phyloP scores from a whole-genome alignment of 2,888 invertebrate species.

The Troides helena region DNA sequence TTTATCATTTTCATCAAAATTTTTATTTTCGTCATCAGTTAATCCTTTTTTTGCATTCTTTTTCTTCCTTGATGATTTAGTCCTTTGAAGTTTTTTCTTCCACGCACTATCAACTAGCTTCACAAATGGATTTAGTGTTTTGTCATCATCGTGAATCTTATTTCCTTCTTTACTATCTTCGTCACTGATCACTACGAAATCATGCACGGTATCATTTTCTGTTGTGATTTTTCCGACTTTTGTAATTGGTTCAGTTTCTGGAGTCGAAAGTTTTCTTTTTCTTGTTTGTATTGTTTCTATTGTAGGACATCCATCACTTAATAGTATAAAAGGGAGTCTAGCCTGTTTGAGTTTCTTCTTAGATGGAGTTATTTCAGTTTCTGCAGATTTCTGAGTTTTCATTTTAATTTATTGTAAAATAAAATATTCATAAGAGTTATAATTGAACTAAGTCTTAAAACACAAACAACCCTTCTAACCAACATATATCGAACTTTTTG shows the following conservation, averaged over 20 bases:
- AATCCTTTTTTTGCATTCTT: conserved; percentile 36
- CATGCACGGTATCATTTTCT: conserved; percentile 57
- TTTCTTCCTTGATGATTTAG: conserved; percentile 50
- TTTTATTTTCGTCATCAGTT: conserved; percentile 32
- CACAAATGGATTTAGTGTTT: conserved; percentile 62
- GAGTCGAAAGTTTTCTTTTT: conserved; percentile 69
- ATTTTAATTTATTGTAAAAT: conserved; percentile 41
- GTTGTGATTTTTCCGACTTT: conserved; percentile 68
- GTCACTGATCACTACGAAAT: conserved; percentile 63
- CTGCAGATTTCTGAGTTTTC: conserved; percentile 66
- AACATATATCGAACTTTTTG: conserved; percentile 38
- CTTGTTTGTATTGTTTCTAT: conserved; percentile 54
- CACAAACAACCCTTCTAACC: conserved; percentile 40
- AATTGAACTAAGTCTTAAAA: not conserved
- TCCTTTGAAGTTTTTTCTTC: conserved; percentile 65
- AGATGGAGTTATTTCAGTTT: conserved; percentile 64
- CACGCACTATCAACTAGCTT: conserved; percentile 66
- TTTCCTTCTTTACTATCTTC: conserved; percentile 57
- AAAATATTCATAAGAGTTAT: not conserved
- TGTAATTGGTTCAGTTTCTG: conserved; percentile 53
- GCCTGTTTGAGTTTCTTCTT: conserved; percentile 82
- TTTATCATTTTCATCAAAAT: not conserved
- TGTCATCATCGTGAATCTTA: conserved; percentile 42
- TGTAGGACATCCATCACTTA: conserved; percentile 66
- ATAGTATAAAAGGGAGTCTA: conserved; percentile 80